phyloP scores from a whole-genome alignment of 1,140 invertebrate species.

The Drosophila pandora region DNA sequence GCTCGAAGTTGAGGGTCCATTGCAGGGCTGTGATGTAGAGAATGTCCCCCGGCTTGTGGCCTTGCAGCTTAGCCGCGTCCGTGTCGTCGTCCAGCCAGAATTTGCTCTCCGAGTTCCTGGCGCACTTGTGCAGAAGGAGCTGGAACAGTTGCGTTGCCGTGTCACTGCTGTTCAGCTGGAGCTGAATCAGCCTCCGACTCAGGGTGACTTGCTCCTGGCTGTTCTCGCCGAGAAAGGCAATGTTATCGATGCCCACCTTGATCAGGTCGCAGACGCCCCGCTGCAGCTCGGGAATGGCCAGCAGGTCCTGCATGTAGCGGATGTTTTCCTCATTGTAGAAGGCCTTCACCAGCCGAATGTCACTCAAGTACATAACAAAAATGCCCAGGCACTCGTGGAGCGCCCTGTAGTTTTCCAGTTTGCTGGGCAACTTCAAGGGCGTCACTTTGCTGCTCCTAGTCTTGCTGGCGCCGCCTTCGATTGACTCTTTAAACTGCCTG shows the following conservation, averaged over 20 bases:
- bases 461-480: slow-evolving; percentile 7
- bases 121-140: slow-evolving; percentile 47
- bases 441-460: slow-evolving; percentile 31
- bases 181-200: slow-evolving; percentile 69
- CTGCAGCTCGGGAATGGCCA: slow-evolving; percentile 64
- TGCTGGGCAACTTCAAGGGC: slow-evolving; percentile 32
- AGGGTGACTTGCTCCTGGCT: slow-evolving; percentile 61
- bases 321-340: slow-evolving; percentile 83
- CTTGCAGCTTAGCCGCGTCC: slow-evolving; percentile 21
- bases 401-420: slow-evolving; percentile 60
- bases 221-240: slow-evolving; percentile 77
- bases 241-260: slow-evolving; percentile 81
- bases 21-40: slow-evolving; percentile 74
- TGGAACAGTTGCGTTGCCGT: slow-evolving; percentile 65
- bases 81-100: slow-evolving; percentile 65
- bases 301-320: slow-evolving; percentile 72
- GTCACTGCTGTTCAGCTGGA: slow-evolving; percentile 76
- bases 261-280: slow-evolving; percentile 79
- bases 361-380: slow-evolving; percentile 77
- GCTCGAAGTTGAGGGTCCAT: slow-evolving; percentile 78
- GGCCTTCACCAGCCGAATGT: slow-evolving; percentile 76
- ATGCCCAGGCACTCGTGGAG: slow-evolving; percentile 76
- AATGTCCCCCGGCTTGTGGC: slow-evolving; percentile 68
- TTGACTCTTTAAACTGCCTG: slow-evolving; percentile 57
- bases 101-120: slow-evolving; percentile 38